Conservation (phyloP, 2,797 vertebrate genomes). For the Antrozous pallidus region DNA sequence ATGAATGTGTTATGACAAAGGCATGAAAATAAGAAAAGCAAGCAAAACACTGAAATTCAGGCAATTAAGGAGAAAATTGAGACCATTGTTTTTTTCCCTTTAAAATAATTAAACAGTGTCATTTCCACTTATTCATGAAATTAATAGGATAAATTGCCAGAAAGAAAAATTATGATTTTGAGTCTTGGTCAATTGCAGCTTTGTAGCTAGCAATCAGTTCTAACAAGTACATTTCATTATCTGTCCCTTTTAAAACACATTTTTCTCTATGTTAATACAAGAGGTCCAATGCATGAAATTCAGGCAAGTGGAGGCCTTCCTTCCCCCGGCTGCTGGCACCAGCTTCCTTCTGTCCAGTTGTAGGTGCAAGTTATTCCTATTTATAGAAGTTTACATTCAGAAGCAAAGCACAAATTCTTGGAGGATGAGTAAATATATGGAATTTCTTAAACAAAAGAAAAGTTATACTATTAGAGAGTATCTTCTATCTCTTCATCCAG, state of each 20-base stretch:
- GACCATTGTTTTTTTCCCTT: neutral
- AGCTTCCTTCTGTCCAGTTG: neutral
- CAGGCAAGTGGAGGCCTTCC: too few species aligned
- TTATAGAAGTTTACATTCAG: neutral
- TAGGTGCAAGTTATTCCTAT: neutral
- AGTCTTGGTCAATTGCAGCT: neutral
- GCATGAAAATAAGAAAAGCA: neutral
- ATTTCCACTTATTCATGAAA: neutral
- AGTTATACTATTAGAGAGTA: neutral
- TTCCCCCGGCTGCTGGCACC: too few species aligned
- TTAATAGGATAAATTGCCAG: neutral
- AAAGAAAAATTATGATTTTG: neutral
- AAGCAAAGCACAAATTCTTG: neutral
- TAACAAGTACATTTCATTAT: neutral
- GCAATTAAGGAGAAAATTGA: neutral
- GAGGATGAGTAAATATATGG: neutral
- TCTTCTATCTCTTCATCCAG: neutral
- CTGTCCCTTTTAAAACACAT: neutral
- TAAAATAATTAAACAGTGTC: neutral
- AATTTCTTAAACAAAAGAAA: neutral
- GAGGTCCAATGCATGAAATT: too few species aligned
- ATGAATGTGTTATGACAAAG: neutral
- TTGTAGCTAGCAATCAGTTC: neutral
- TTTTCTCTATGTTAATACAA: neutral
- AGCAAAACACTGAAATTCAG: neutral